These are phyloP conservation scores for Drosophila pseudoobscura DNA, from an alignment of 1,140 invertebrate genomes.

Conservation along the genomic window DNA sequence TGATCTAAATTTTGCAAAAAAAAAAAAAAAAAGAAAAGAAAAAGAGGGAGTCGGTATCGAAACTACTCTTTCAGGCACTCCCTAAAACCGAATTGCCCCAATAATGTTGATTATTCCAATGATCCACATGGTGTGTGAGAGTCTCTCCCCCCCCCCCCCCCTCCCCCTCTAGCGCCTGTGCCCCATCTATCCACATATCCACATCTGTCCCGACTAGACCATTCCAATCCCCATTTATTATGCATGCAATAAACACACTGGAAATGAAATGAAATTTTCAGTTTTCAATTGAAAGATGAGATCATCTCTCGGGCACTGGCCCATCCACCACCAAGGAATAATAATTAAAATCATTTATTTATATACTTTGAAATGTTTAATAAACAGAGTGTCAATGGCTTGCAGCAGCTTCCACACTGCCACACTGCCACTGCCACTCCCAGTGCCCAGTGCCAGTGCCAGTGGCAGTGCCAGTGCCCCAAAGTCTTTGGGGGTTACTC, in stretches of 20 bases:
- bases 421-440: slow-evolving; percentile 60
- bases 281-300: slow-evolving; percentile 76
- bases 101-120: slow-evolving; percentile 44
- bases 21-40: no score
- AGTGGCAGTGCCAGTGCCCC: no score
- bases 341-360: slow-evolving; percentile 78
- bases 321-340: slow-evolving; percentile 54
- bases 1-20: slow-evolving; percentile 42
- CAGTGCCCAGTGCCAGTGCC: not conserved
- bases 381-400: no score
- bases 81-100: slow-evolving; percentile 41
- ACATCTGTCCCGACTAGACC: slow-evolving; percentile 47
- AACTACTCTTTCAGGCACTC: slow-evolving; percentile 3
- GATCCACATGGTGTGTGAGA: slow-evolving; percentile 16
- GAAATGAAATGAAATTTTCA: slow-evolving; percentile 53
- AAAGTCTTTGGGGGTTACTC: slow-evolving; percentile 61
- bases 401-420: slow-evolving; percentile 57
- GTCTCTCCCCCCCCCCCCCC: slow-evolving; percentile 7
- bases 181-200: not conserved
- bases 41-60: no score
- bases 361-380: slow-evolving; percentile 44
- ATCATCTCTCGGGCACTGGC: slow-evolving; percentile 53
- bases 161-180: not conserved
- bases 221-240: slow-evolving; percentile 54
- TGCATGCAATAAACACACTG: slow-evolving; percentile 71